Evolutionary conservation across 2,888 invertebrate genomes (phyloP).

Genomic region (Acanthosepion lycidas): DNA sequence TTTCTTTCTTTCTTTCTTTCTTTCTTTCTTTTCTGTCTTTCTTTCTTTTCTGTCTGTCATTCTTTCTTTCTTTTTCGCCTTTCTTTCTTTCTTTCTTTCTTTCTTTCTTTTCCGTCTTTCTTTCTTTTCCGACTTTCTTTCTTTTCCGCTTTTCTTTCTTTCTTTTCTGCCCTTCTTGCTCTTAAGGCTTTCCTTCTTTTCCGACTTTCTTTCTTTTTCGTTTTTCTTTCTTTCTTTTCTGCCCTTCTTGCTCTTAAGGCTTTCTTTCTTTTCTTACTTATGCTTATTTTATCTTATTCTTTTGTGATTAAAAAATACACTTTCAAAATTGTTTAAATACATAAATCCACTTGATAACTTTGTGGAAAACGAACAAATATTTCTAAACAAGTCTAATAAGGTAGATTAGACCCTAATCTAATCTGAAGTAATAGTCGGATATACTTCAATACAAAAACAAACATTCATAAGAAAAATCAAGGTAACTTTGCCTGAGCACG

Average conservation of each 20-base stretch:
- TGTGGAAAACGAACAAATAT: too few relatives aligned
- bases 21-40: background rate
- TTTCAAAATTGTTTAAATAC: too few relatives aligned
- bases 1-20: background rate
- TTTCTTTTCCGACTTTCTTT: background rate
- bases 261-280: background rate
- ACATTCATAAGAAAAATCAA: too few relatives aligned
- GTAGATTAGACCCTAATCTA: too few relatives aligned
- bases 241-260: too few relatives aligned
- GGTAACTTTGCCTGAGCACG: too few relatives aligned
- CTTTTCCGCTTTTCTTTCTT: background rate
- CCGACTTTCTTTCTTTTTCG: background rate
- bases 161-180: background rate
- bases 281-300: background rate
- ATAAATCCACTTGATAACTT: too few relatives aligned
- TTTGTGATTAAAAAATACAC: too few relatives aligned
- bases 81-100: background rate
- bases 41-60: background rate
- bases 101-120: background rate
- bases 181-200: background rate
- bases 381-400: too few relatives aligned
- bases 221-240: background rate
- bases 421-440: too few relatives aligned
- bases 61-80: background rate
- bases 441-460: too few relatives aligned